Evolutionary conservation across 2,797 vertebrate species (phyloP).

Genomic region (Selene dorsalis): DNA sequence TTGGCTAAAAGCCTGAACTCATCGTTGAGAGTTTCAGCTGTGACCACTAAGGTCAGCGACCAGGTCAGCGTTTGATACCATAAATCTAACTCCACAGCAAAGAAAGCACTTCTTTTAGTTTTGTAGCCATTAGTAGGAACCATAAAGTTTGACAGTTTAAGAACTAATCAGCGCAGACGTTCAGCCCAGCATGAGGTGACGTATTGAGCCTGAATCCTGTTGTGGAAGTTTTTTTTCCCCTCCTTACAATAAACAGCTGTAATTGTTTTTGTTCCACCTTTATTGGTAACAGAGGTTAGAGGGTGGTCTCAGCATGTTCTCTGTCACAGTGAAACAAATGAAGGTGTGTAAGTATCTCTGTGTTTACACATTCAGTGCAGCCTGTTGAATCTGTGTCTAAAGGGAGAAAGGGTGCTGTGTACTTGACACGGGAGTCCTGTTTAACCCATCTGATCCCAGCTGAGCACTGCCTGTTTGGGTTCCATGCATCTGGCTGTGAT

Average conservation of each 20-base stretch:
- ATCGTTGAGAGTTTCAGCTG: constrained; percentile 42
- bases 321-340: constrained; percentile 26
- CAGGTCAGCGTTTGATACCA: constrained; percentile 44
- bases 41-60: constrained; percentile 27
- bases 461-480: constrained; percentile 48
- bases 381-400: constrained; percentile 24
- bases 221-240: constrained; percentile 25
- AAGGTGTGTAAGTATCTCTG: constrained; percentile 13
- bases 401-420: constrained; percentile 4
- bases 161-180: constrained; percentile 21
- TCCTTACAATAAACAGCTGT: constrained; percentile 54
- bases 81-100: constrained; percentile 54
- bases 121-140: constrained; percentile 22
- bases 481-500: constrained; percentile 70
- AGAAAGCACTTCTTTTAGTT: constrained; percentile 34
- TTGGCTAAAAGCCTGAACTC: constrained; percentile 35
- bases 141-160: constrained; percentile 51
- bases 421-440: constrained; percentile 35
- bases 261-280: constrained; percentile 50
- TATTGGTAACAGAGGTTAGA: constrained; percentile 49
- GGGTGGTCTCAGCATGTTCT: constrained; percentile 30
- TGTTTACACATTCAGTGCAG: constrained; percentile 19
- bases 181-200: constrained; percentile 32
- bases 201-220: constrained; percentile 1
- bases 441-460: constrained; percentile 50